Evolutionary conservation across 2,797 vertebrate genomes (phyloP), one percentile per base, ranked within the genome.

Genomic region (Threskiornis aethiopicus): DNA sequence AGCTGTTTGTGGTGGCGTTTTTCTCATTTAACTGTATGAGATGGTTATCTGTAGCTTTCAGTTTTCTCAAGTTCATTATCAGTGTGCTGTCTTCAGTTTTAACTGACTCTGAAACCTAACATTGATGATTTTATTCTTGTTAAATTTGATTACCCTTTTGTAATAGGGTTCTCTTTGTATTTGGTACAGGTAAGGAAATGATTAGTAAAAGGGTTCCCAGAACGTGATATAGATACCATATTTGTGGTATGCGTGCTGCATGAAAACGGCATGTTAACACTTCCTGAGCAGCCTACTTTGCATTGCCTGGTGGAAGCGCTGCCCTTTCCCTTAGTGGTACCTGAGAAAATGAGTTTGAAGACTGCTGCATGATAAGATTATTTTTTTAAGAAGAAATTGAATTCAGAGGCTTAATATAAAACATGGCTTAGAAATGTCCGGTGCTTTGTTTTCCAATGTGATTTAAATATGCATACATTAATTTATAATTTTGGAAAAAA

Each of bases 301-400:
- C 15, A 8, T 16, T 85, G 20, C 25, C 33, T 85, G 9, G 11
- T 66, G 22, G 37, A 90, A 84, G 55, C 33, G 6, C 6, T 89
- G 37, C 65, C 3, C 10, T 59, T 93, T 93, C 42, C 22, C 11
- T 33, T 78, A 55, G 22, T 24, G 29, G 9, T 55, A 39, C 42
- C 35, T 87, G 70, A 85, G 52, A 77, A 88, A 90, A 66, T 29
- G 6, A 59, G 16, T 75, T 73, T 44, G 44, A 81, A 91, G 90
- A 92, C 18, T 21, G 13, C 59, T 83, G 16, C 12, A 18, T 69
- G 61, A 1, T 37, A 25, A 55, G 8, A 49, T 66, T 13, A 3
- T 14, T 42, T 41, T 58, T 61, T 31, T 81, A 37, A 21, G 12
- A 67, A 67, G 13, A 44, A 46, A 44, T 21, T 49, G 9, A 73